Evolutionary conservation across 2,888 invertebrate genomes (phyloP).

Genomic region (Eupithecia subfuscata): DNA sequence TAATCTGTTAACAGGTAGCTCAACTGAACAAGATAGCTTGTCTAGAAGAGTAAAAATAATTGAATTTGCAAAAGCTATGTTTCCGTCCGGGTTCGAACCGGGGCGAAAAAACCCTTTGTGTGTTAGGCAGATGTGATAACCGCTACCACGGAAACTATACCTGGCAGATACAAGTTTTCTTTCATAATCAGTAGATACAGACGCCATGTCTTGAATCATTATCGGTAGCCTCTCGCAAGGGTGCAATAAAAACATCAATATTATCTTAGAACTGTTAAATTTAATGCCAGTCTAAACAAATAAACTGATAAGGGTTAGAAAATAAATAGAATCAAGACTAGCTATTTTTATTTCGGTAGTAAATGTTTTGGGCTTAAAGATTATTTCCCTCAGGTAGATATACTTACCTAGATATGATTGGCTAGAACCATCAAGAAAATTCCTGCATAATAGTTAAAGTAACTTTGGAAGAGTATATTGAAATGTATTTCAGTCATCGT

Average conservation of each 20-base stretch:
- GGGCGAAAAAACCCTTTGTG: constrained; percentile 96
- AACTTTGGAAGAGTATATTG: no score
- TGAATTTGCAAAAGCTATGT: constrained; percentile 60
- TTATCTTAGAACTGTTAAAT: not conserved
- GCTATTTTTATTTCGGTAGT: not conserved
- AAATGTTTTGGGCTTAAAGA: no score
- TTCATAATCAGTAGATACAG: not conserved
- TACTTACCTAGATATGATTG: no score
- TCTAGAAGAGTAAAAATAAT: not conserved
- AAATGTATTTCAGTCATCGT: no score
- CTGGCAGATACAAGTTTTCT: not conserved
- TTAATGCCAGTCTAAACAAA: not conserved
- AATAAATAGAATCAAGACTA: not conserved
- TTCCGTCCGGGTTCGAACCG: constrained; percentile 95
- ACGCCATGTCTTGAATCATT: not conserved
- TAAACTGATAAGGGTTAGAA: not conserved
- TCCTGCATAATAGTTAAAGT: no score
- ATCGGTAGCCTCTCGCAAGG: not conserved
- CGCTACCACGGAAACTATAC: constrained; percentile 91
- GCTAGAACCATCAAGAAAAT: no score
- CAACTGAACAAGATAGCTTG: not conserved
- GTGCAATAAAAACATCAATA: constrained; percentile 18
- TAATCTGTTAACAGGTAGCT: not conserved
- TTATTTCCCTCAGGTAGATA: no score
- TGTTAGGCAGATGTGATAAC: constrained; percentile 96